Conservation (phyloP, 2,888 invertebrate genomes). For the Magallana nippona region DNA sequence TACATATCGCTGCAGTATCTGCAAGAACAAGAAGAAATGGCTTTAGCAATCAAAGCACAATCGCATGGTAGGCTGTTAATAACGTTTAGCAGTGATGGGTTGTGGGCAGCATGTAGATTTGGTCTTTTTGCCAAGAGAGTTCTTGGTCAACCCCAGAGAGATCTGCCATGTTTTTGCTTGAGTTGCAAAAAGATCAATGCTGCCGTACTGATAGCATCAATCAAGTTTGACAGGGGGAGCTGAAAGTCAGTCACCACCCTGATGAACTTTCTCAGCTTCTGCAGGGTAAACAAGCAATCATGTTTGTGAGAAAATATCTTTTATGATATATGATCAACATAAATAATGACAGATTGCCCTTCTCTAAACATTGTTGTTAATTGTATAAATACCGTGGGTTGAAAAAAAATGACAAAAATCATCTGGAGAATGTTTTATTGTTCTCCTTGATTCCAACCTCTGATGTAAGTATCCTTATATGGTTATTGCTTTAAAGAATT, state of each 20-base stretch:
- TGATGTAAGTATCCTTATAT: too few relatives aligned
- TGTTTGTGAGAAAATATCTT: background rate
- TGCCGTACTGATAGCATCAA: background rate
- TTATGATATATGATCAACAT: background rate
- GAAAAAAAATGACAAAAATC: too few relatives aligned
- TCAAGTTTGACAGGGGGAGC: constrained; percentile 11
- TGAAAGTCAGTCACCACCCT: constrained; percentile 6
- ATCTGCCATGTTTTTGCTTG: constrained; percentile 17
- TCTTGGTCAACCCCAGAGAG: constrained; percentile 4
- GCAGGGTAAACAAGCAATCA: background rate
- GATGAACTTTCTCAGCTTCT: constrained; percentile 9
- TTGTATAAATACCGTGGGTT: background rate
- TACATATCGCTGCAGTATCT: background rate
- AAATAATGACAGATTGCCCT: background rate
- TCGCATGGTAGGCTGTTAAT: background rate
- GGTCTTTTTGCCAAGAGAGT: background rate
- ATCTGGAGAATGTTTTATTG: too few relatives aligned
- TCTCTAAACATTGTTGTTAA: background rate
- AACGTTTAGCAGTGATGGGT: background rate
- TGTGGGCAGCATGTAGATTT: background rate
- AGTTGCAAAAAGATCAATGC: constrained; percentile 11
- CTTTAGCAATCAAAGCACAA: background rate
- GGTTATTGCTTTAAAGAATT: too few relatives aligned
- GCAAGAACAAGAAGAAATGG: background rate
- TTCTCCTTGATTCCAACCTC: too few relatives aligned